A percentile compares a stretch with the other conserved stretches of the same genome.
Conservation (phyloP, 2,888 invertebrate species). For the Xestia xanthographa region DNA sequence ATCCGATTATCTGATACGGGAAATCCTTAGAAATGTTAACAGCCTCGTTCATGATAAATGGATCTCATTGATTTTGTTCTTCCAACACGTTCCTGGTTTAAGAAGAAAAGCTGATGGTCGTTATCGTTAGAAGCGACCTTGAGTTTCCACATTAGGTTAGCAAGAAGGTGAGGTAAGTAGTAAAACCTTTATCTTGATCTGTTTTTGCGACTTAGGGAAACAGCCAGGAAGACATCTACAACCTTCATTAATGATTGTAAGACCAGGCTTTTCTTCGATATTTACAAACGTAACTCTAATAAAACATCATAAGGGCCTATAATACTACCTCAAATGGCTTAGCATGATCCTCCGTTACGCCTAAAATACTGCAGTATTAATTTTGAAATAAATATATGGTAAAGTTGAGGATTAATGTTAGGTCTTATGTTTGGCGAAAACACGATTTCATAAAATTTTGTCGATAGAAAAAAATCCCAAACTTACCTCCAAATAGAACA, state of each 20-base stretch:
- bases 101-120: conserved; percentile 12
- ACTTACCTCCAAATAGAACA: too few relatives aligned
- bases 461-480: too few relatives aligned
- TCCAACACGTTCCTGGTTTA: not conserved
- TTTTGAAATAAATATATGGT: too few relatives aligned
- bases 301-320: too few relatives aligned
- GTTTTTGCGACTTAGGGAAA: conserved; percentile 31
- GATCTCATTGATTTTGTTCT: conserved; percentile 20
- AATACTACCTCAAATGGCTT: too few relatives aligned
- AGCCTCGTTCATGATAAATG: conserved; percentile 37
- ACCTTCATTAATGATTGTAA: not conserved
- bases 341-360: too few relatives aligned
- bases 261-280: not conserved
- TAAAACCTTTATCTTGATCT: conserved; percentile 28
- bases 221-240: not conserved
- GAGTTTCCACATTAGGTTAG: conserved; percentile 2
- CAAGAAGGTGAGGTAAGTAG: not conserved
- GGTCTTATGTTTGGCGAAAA: too few relatives aligned
- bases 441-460: too few relatives aligned
- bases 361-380: too few relatives aligned
- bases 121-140: conserved; percentile 18
- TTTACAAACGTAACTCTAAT: too few relatives aligned
- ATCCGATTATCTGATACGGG: conserved; percentile 39
- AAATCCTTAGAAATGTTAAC: conserved; percentile 21
- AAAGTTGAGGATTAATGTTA: too few relatives aligned